Evolutionary conservation across 2,888 invertebrate genomes (phyloP), one percentile per base, ranked within the genome.

Genomic region (Megaustenia siamemsis): DNA sequence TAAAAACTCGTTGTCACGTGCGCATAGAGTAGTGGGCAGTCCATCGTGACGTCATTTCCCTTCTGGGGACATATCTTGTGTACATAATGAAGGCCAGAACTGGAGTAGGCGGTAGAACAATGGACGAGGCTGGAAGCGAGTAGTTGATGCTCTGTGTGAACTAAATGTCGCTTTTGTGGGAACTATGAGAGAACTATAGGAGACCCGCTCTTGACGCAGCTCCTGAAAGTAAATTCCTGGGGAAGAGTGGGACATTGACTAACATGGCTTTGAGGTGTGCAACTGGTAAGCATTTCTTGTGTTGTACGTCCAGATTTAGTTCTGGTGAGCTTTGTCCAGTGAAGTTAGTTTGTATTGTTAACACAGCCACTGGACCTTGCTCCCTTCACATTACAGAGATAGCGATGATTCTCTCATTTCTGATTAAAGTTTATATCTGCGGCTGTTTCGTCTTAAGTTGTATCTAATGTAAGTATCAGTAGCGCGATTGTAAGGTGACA

Each of bases 21-120:
- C 56, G 40, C 40, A 40, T 38, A 8, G 66, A 15, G 40, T 69
- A 40, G 40, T 38, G 68, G 68, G 40, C 68, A 69, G 68, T 69
- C 35, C 24, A 69, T 69, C 21, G 8, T 69, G 68, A 38, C 40
- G 68, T 69, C 68, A 38, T 40, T 69, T 40, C 68, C 66, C 68
- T 69, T 69, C 40, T 24, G 68, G 38, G 38, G 40, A 21, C 21
- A 21, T 40, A 24, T 18, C 40, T 38, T 8, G 40, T 24, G 24
- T 69, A 69, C 68, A 69, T 21, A 69, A 69, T 40, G 40, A 40
- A 40, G 24, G 38, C 18, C 68, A 40, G 24, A 3, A 21, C 56
- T 18, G 56, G 18, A 69, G 40, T 40, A 3, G 18, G 68, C 40
- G 6, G 68, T 6, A 40, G 21, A 21, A 69, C 38, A 21, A 69